Base-by-base conservation (phyloP, 1,140 invertebrate species). In the Hyles euphorbiae region DNA sequence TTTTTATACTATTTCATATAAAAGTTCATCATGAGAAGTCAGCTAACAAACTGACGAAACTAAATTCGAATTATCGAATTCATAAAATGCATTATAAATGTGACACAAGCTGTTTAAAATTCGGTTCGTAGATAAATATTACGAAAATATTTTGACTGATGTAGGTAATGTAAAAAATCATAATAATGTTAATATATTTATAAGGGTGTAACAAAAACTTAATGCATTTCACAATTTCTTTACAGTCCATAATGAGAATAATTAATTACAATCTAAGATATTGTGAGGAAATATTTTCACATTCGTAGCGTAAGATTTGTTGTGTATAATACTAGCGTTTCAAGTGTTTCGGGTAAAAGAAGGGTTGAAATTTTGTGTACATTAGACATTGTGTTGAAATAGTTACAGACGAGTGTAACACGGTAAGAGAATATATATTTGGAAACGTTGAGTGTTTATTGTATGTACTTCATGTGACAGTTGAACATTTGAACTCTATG, bases 151-250 rank as follows among this genome's bases (percentile, higher is more conserved):
- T 87, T 85, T 84, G 83, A 88, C 83, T 88, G 85, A 88, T 88
- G 82, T 82, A 85, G 36, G 78, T 82, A 82, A 78, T 74, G 61
- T 78, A 82, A 65, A 50, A 56, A 77, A 73, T 40, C 68, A 70
- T 71, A 78, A 80, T 74, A 78, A 75, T 84, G 78, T 88, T 85
- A 85, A 85, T 81, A 76, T 86, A 88, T 81, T 88, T 85, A 68
- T 88, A 84, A 83, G 82, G 68, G 63, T 83, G 67, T 83, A 83
- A 85, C 70, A 83, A 84, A 81, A 87, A 80, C 76, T 80, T 83
- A 81, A 84, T 88, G 85, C 85, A 88, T 88, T 88, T 88, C 83
- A 83, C 83, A 81, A 74, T 87, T 87, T 84, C 83, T 82, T 81
- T 86, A 84, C 75, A 82, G 82, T 85, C 79, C 81, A 78, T 83